phyloP scores from a whole-genome alignment of 2,888 invertebrate genomes.

The Melipona bicolor region DNA sequence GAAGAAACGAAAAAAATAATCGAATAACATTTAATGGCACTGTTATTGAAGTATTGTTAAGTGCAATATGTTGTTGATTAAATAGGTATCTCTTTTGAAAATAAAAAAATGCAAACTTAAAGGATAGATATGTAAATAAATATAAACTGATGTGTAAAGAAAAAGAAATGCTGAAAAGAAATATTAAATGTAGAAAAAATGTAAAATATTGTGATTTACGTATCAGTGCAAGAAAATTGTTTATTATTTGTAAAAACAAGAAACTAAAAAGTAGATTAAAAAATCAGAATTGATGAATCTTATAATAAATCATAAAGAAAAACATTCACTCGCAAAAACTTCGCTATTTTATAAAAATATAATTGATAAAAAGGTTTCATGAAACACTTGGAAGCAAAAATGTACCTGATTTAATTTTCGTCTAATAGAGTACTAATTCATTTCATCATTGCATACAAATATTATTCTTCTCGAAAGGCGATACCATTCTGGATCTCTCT shows the following conservation, averaged over 20 bases:
- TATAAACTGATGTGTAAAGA: neutral
- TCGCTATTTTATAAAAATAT: neutral
- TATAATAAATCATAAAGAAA: neutral
- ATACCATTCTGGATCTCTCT: constrained; percentile 74
- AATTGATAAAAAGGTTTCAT: neutral
- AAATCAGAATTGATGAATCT: neutral
- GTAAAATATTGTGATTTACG: neutral
- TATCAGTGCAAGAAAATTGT: neutral
- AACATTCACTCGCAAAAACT: neutral
- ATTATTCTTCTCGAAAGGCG: constrained; percentile 63
- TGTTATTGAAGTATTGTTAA: neutral
- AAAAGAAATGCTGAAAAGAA: neutral
- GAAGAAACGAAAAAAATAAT: neutral
- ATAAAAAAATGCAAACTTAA: neutral
- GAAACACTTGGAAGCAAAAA: neutral
- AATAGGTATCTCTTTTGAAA: neutral
- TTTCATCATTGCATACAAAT: constrained; percentile 20
- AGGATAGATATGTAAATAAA: neutral
- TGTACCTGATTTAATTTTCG: neutral
- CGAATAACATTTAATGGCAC: neutral
- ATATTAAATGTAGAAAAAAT: neutral
- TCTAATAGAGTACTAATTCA: neutral
- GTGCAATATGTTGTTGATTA: neutral
- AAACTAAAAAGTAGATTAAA: neutral
- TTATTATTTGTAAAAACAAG: neutral